phyloP scores from a whole-genome alignment of 2,113 vertebrate genomes.

The Anas platyrhynchos region DNA sequence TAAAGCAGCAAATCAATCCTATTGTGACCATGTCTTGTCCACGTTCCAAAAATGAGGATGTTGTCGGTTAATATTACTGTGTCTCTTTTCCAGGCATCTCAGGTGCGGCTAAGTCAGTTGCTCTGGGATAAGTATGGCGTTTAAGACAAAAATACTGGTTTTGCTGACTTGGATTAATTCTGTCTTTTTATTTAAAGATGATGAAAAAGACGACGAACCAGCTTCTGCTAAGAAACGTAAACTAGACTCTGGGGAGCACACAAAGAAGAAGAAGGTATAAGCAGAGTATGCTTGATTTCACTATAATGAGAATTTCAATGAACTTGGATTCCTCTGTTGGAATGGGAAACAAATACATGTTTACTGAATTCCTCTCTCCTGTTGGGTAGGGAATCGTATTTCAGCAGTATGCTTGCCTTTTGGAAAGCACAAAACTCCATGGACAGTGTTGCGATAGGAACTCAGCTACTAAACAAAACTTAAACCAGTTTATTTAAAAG shows the following conservation, averaged over 20 bases:
- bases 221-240: constrained; percentile 86
- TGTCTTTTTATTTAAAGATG: constrained; percentile 82
- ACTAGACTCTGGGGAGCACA: constrained; percentile 86
- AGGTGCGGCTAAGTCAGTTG: background rate
- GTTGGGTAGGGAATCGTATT: constrained; percentile 26
- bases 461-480: constrained; percentile 32
- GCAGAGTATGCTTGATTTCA: background rate
- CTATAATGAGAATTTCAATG: background rate
- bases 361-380: constrained; percentile 22
- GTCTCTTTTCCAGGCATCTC: background rate
- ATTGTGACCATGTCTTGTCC: background rate
- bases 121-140: background rate
- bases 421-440: constrained; percentile 57
- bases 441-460: constrained; percentile 28
- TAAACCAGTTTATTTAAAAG: constrained; percentile 69
- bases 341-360: background rate
- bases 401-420: constrained; percentile 60
- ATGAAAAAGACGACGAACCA: constrained; percentile 77
- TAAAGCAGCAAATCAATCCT: background rate
- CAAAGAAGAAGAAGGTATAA: constrained; percentile 85
- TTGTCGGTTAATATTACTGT: background rate
- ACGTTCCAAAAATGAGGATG: background rate
- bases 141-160: background rate
- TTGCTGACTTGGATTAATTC: constrained; percentile 37
- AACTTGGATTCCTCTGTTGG: constrained; percentile 14